Evolutionary conservation across 2,888 invertebrate species (phyloP), one percentile per base, ranked within the genome.

Genomic region (Leptopterna dolabrata): DNA sequence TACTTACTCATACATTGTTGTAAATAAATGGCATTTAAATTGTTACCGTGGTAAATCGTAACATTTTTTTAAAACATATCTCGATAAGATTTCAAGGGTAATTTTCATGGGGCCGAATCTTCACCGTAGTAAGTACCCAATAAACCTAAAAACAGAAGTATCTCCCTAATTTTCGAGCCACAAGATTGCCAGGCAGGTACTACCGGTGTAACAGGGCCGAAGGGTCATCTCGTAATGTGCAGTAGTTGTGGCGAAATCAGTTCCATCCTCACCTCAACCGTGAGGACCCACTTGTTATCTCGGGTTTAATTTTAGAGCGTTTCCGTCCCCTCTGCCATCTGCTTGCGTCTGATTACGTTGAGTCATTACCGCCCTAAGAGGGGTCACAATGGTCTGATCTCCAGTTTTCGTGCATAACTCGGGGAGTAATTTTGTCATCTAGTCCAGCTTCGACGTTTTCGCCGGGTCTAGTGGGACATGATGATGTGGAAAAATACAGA

Each of bases 201-300:
- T n/a, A n/a, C n/a, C n/a, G n/a, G n/a, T n/a, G n/a, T n/a, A n/a
- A n/a, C n/a, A n/a, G n/a, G n/a, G n/a, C n/a, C n/a, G n/a, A n/a
- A n/a, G n/a, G n/a, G n/a, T n/a, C n/a, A n/a, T n/a, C n/a, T n/a
- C n/a, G n/a, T n/a, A n/a, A n/a, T n/a, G n/a, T n/a, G n/a, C n/a
- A n/a, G n/a, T n/a, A 63, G 63, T 63, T 24, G 63, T 9, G 63
- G 63, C 24, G 9, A 13, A 63, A 63, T 24, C 24, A 63, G 63
- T 63, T 24, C 63, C 2, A 63, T 24, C 63, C 63, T 63, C 63
- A 63, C 63, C 63, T 63, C 63, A 63, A 63, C 63, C 24, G 63
- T 27, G 63, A 63, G 63, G 63, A 63, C 63, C 63, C 63, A 63
- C 63, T 63, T 63, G 63, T 63, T 63, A 63, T 63, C 63, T 24